These are phyloP conservation scores for Anolis sagrei DNA, from an alignment of 2,113 vertebrate species.

Conservation along the genomic window DNA sequence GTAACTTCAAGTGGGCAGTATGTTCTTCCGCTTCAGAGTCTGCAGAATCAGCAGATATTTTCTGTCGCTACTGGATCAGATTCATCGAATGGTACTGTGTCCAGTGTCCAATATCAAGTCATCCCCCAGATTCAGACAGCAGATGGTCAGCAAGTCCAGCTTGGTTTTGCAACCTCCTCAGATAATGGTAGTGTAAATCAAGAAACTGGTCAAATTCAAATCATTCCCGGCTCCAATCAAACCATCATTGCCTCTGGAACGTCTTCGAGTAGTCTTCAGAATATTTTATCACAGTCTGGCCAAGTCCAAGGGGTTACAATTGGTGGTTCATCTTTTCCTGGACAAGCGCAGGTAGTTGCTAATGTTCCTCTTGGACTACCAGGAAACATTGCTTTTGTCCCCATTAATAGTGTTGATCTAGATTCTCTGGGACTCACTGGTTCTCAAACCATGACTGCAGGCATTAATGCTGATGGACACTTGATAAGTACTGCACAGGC, in stretches of 20 bases:
- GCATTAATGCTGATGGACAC: constrained; percentile 96
- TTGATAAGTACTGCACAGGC: constrained; percentile 91
- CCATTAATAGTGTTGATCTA: constrained; percentile 97
- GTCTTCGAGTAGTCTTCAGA: constrained; percentile 89
- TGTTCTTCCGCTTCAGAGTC: constrained; percentile 96
- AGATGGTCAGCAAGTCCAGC: constrained; percentile 92
- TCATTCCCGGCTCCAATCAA: constrained; percentile 93
- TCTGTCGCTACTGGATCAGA: constrained; percentile 93
- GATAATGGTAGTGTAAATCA: constrained; percentile 92
- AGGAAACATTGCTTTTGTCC: constrained; percentile 98
- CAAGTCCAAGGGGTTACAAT: constrained; percentile 95
- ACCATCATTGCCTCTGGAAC: constrained; percentile 87
- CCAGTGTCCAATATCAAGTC: constrained; percentile 99
- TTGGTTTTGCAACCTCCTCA: constrained; percentile 91
- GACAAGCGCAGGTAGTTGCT: constrained; percentile 96
- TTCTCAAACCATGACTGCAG: constrained; percentile 97
- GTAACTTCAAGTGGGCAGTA: constrained; percentile 97
- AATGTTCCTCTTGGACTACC: constrained; percentile 97
- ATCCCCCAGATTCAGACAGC: constrained; percentile 98
- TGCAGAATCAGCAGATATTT: constrained; percentile 97
- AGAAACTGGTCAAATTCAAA: constrained; percentile 96
- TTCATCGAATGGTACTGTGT: constrained; percentile 92
- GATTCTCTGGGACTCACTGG: constrained; percentile 94
- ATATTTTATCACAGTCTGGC: constrained; percentile 95
- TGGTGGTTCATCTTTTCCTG: constrained; percentile 92